Base-by-base conservation (phyloP, 1,140 invertebrate species). In the Linepithema humile region DNA sequence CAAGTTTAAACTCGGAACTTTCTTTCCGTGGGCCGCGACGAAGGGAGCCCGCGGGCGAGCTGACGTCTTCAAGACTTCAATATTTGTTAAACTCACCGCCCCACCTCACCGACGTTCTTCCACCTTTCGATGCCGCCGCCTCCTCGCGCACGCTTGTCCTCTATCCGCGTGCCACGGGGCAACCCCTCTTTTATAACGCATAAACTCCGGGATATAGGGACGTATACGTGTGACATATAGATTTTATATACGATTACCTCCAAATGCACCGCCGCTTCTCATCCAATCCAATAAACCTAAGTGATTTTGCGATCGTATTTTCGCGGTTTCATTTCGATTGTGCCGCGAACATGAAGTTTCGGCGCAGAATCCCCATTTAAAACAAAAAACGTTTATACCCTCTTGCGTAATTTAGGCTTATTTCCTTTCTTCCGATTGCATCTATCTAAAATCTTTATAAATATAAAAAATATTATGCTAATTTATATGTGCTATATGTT, bases 281-380 rank as follows among this genome's bases (percentile, higher is more conserved):
- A 86, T 89, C 85, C 67, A 82, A 15, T 88, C 64, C 91, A 92
- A 93, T 93, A 93, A 91, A 91, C 85, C 73, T 92, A 91, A 93
- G 91, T 93, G 91, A 92, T 92, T 93, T 93, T 84, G 72, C 73
- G 84, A 88, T 82, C 88, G 83, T 91, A 92, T 91, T 91, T 92
- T 91, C 67, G 85, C 84, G 85, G 85, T 89, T 90, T 91, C 90
- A 89, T 91, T 91, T 82, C 88, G 86, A 90, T 90, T 91, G 86
- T 89, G 83, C 57, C 48, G 29, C 70, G 60, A 48, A 10, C 10
- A 32, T 32, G 3, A 50, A 60, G 40, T 45, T 32, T 5, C 10
- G n/a, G 40, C 5, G 48, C 15, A 10, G 1, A n/a, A 3, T 17
- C 0, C 1, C 10, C 29, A 40, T 57, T 4, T 75, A 26, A 48